Conservation (phyloP, 2,797 vertebrate species). For the Acanthiza pusilla region DNA sequence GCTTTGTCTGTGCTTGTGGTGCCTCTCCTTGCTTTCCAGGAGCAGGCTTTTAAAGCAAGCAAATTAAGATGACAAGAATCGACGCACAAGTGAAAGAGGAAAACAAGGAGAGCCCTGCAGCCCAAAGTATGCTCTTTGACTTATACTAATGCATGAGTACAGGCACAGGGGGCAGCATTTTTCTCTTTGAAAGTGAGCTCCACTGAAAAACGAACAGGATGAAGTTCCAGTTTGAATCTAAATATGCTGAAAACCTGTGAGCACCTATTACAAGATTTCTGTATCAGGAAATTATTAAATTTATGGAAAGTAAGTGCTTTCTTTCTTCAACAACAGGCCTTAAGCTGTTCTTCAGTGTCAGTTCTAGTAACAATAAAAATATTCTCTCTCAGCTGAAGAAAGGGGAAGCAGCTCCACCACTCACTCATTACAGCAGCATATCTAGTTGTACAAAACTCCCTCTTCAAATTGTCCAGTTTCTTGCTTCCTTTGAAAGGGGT, state of each 20-base stretch:
- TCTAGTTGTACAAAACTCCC: neutral
- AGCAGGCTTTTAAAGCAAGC: neutral
- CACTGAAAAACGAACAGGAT: neutral
- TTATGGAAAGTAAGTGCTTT: neutral
- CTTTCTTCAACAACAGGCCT: neutral
- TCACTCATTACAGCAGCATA: neutral
- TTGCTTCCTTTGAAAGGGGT: neutral
- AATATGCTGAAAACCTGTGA: neutral
- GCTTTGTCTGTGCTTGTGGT: neutral
- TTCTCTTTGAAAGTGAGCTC: neutral
- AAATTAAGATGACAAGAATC: neutral
- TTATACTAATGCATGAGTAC: neutral
- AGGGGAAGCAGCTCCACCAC: neutral
- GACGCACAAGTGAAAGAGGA: neutral
- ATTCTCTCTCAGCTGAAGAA: neutral
- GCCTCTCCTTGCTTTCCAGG: neutral
- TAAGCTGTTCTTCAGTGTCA: neutral
- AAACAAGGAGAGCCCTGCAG: neutral
- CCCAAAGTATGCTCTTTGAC: neutral
- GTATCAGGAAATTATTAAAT: neutral
- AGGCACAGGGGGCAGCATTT: neutral
- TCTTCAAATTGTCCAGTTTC: neutral
- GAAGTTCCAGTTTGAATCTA: neutral
- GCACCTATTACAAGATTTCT: neutral
- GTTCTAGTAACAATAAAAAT: neutral